Evolutionary conservation across 2,113 vertebrate genomes (phyloP), one percentile per base, ranked within the genome.

Genomic region (Vanacampus margaritifer): DNA sequence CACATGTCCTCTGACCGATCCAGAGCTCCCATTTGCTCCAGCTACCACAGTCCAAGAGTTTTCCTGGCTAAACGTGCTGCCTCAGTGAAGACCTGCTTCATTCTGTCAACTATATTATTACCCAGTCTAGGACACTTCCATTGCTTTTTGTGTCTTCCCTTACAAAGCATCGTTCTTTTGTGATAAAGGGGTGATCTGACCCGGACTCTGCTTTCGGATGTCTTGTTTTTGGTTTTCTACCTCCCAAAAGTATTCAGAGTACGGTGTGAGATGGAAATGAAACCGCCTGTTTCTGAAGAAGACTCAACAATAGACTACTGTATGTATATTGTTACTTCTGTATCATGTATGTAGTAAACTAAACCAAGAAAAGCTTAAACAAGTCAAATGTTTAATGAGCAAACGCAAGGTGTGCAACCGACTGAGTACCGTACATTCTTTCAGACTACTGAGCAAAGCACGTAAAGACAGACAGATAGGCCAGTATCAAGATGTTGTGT

Each of bases 111-210:
- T 70, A 63, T 57, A 43, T 76, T 73, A 68, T 75, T 58, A 64
- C 80, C 65, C 46, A 50, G 74, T 70, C 69, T 36, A 64, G 65
- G 65, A 21, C 72, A 73, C 79, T 80, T 85, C 80, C 48, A 23
- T 70, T 54, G 6, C 69, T 61, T 73, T 64, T 1, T 21, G 79
- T 76, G 74, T 79, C 85, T 81, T 85, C 74, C 79, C 76, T 46
- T 35, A 64, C 62, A 3, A 23, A 80, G 61, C 65, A 80, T 65
- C 80, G 75, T 78, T 32, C 65, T 69, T n/a, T 0, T 41, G 66
- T 75, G 80, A 79, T 80, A 74, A 72, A 67, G 24, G 23, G 67
- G 46, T 53, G 61, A 69, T 74, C 63, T 69, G 41, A 41, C 32
- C 68, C 57, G 68, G 24, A 67, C 59, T 57, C 57, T 74, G 67